Percentiles rank a stretch among this genome's conserved stretches.
These are phyloP conservation scores for Xylocopa sonorina DNA, from an alignment of 1,140 invertebrate species.

Conservation along the genomic window DNA sequence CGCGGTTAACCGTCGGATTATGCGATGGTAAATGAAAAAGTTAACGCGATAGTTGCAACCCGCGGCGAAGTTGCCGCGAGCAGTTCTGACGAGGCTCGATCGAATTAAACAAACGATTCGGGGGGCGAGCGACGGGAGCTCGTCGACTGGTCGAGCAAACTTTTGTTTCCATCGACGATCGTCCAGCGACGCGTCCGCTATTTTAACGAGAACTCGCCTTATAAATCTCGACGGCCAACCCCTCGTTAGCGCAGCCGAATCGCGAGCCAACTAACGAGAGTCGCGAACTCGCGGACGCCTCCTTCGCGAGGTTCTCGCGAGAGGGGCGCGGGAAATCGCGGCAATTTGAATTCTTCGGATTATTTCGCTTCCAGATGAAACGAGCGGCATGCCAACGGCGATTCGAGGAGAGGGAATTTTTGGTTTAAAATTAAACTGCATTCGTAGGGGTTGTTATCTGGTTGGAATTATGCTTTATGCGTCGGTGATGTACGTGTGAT, in stretches of 20 bases:
- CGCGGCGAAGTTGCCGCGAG: neutral
- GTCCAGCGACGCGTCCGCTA: slow-evolving; percentile 13
- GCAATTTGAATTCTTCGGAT: slow-evolving; percentile 10
- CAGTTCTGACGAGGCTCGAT: no score
- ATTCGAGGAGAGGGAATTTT: no score
- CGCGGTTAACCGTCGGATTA: slow-evolving; percentile 34
- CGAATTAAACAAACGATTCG: slow-evolving; percentile 41
- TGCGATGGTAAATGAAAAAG: slow-evolving; percentile 46
- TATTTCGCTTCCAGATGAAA: neutral
- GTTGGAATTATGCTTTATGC: no score
- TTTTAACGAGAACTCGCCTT: slow-evolving; percentile 39
- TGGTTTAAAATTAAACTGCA: neutral
- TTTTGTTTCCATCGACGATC: slow-evolving; percentile 14
- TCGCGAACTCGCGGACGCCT: neutral
- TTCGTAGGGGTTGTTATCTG: neutral
- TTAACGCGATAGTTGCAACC: slow-evolving; percentile 39
- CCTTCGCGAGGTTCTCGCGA: neutral
- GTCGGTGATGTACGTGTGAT: no score
- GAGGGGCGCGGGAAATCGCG: neutral
- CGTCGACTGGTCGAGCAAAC: neutral
- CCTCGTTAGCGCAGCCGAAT: slow-evolving; percentile 37
- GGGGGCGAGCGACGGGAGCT: neutral
- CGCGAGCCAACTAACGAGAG: slow-evolving; percentile 35
- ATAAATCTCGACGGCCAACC: slow-evolving; percentile 30
- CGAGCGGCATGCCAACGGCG: no score